A percentile compares a stretch with the other conserved stretches of the same genome.
These are phyloP conservation scores for Adrianichthys oophorus DNA, from an alignment of 2,797 vertebrate species.

Conservation along the genomic window DNA sequence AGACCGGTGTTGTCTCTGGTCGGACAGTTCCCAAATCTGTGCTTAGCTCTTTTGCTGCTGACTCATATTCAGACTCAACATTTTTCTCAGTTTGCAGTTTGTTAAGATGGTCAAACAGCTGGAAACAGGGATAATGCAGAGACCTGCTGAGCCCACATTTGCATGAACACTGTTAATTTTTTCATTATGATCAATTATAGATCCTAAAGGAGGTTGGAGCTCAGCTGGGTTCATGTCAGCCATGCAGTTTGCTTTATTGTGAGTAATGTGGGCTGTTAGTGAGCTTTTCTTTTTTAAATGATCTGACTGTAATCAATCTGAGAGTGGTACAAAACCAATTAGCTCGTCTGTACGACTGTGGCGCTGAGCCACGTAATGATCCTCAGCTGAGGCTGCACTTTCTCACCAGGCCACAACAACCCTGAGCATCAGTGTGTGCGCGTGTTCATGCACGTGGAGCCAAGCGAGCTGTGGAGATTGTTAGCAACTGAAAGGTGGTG, in stretches of 20 bases:
- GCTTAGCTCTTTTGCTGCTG: no score
- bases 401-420: conserved; percentile 31
- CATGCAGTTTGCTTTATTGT: no score
- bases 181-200: background rate
- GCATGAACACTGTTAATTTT: no score
- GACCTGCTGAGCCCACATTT: background rate
- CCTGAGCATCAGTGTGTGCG: background rate
- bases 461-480: conserved; percentile 26
- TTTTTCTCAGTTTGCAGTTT: no score
- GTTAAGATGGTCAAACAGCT: no score
- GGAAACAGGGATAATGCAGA: no score
- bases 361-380: conserved; percentile 28
- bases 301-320: conserved; percentile 8
- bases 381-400: conserved; percentile 16
- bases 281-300: background rate
- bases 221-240: no score
- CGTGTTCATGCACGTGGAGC: background rate
- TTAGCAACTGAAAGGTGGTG: conserved; percentile 27
- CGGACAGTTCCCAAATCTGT: no score
- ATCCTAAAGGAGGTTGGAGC: no score
- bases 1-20: no score
- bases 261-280: no score
- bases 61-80: no score
- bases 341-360: conserved; percentile 15
- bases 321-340: conserved; percentile 15